phyloP scores from a whole-genome alignment of 2,888 invertebrate genomes.

The Pseudococcus viburni region DNA sequence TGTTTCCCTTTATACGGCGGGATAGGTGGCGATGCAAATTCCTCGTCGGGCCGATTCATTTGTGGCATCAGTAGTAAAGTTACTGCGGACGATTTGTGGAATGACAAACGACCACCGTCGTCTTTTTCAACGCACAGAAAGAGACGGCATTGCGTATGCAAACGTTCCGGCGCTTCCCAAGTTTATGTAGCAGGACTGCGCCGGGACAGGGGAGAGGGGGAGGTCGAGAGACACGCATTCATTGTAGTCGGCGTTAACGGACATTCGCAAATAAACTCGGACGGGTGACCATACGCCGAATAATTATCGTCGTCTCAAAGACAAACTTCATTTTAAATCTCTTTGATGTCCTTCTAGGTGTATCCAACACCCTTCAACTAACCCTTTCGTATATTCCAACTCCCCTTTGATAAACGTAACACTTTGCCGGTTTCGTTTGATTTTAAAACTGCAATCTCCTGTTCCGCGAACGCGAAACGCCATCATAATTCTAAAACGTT shows the following conservation, averaged over 20 bases:
- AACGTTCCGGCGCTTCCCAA: background rate
- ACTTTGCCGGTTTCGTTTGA: constrained; percentile 60
- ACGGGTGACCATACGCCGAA: constrained; percentile 66
- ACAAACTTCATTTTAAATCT: constrained; percentile 67
- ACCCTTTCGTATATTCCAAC: constrained; percentile 51
- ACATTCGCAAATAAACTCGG: constrained; percentile 66
- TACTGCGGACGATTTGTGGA: constrained; percentile 34
- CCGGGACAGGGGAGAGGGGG: background rate
- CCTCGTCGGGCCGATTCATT: constrained; percentile 17
- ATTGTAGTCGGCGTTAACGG: constrained; percentile 63
- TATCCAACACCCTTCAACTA: constrained; percentile 56
- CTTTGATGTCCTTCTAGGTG: constrained; percentile 66
- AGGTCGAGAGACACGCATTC: background rate
- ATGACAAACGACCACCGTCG: constrained; percentile 40
- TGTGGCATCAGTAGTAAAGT: constrained; percentile 26
- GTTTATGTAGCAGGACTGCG: background rate
- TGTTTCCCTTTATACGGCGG: background rate
- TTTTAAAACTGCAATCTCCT: constrained; percentile 57
- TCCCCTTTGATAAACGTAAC: constrained; percentile 61
- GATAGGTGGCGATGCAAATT: background rate
- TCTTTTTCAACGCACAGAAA: background rate
- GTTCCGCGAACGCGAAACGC: constrained; percentile 6
- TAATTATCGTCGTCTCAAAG: constrained; percentile 67
- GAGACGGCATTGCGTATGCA: constrained; percentile 42
- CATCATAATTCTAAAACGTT: constrained; percentile 24